A percentile compares a stretch with the other conserved stretches of the same genome.
These are phyloP conservation scores for Myopa testacea DNA, from an alignment of 2,888 invertebrate species.

Conservation along the genomic window DNA sequence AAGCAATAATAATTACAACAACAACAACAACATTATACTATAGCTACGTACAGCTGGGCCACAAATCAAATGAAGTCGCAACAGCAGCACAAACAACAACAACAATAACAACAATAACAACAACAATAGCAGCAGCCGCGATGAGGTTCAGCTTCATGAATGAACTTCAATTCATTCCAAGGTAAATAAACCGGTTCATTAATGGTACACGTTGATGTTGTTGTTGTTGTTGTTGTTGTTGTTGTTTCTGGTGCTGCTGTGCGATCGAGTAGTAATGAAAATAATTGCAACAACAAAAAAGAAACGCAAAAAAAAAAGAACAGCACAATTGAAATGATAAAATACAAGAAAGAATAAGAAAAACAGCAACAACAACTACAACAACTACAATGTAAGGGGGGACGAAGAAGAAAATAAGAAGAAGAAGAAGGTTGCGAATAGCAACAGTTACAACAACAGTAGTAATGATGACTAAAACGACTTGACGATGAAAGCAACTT, in stretches of 20 bases:
- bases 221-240: background rate
- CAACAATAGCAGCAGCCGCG: background rate
- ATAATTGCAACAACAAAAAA: background rate
- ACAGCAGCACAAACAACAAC: background rate
- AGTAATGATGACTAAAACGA: background rate
- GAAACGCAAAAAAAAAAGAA: too few species aligned
- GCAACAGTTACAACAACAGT: background rate
- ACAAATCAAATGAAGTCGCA: background rate
- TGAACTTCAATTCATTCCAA: conserved; percentile 50
- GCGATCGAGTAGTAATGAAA: conserved; percentile 29
- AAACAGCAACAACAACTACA: conserved; percentile 6
- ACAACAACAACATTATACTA: too few species aligned
- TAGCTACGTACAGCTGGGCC: background rate
- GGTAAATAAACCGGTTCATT: conserved; percentile 52
- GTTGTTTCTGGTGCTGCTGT: background rate
- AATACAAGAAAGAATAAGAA: background rate
- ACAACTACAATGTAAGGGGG: background rate
- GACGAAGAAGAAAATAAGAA: background rate
- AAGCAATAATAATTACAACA: too few species aligned
- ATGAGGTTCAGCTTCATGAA: conserved; percentile 46
- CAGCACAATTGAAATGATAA: too few species aligned
- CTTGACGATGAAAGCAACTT: background rate
- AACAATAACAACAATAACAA: background rate
- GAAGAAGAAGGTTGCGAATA: background rate
- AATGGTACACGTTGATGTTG: conserved; percentile 36